Evolutionary conservation across 2,113 vertebrate species (phyloP), one percentile per base, ranked within the genome.

Genomic region (Eira barbara): DNA sequence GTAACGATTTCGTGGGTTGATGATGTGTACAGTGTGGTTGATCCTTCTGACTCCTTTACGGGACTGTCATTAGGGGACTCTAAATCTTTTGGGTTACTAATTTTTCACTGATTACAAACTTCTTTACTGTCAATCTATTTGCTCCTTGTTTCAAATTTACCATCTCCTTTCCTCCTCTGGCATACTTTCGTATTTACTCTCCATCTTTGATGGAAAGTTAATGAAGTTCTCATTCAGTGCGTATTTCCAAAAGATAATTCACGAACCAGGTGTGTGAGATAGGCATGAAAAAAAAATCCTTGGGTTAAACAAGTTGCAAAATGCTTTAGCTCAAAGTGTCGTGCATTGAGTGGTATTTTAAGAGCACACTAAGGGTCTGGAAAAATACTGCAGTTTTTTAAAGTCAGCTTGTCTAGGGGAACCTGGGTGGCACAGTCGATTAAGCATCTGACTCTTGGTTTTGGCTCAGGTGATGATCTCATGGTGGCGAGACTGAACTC

Each of bases 11-110:
- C 49, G 69, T 84, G 57, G 49, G 52, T 36, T 71, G 42, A 14
- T 59, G 45, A 55, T 52, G 14, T 17, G 8, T 84, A 80, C 27
- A 7, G n/a, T n/a, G 2, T 18, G 49, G 63, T 10, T 0, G 0
- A 17, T 34, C 36, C 87, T 84, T 23, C 78, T 23, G 42, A 29
- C 3, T 25, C 63, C 52, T 23, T 61, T 11, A 7, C 1, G 27
- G 25, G 74, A 91, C 49, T 12, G 1, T 8, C 67, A 1, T 21
- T n/a, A 34, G 31, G 31, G 9, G 74, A 78, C 8, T 52, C 18
- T 79, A 21, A 79, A 57, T 10, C 9, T 29, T 14, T n/a, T 11
- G 7, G 4, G 4, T 49, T 73, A 17, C n/a, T 88, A 2, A 47
- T 25, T 69, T 61, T 93, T 67, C 63, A 36, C 31, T 57, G 31